phyloP scores from a whole-genome alignment of 2,113 vertebrate species.

The Prionailurus viverrinus region DNA sequence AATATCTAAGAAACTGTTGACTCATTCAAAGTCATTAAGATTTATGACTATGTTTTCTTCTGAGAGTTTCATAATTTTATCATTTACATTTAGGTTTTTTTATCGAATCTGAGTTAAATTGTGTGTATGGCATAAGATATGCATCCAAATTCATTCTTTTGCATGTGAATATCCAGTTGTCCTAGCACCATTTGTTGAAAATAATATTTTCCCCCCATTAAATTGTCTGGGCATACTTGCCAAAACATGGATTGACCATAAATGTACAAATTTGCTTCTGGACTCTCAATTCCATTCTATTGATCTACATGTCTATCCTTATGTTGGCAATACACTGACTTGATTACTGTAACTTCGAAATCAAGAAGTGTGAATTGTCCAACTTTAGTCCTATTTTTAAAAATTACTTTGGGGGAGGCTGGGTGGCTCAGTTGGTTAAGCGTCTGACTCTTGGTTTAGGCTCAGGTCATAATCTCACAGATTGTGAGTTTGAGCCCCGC shows the following conservation, averaged over 20 bases:
- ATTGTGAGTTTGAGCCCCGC: too few species aligned
- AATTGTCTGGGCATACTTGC: not conserved
- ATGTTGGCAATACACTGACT: not conserved
- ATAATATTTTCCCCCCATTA: not conserved
- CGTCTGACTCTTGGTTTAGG: too few species aligned
- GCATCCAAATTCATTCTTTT: not conserved
- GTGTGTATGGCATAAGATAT: not conserved
- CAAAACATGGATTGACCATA: not conserved
- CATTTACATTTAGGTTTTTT: not conserved
- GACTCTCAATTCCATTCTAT: not conserved
- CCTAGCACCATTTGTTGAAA: not conserved
- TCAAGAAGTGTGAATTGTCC: not conserved
- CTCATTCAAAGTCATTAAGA: not conserved
- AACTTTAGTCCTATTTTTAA: slow-evolving; percentile 26
- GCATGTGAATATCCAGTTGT: not conserved
- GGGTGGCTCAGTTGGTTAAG: too few species aligned
- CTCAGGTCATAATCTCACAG: too few species aligned
- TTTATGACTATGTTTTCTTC: not conserved
- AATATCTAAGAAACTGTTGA: not conserved
- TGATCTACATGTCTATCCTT: not conserved
- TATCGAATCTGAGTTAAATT: not conserved
- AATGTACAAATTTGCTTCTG: not conserved
- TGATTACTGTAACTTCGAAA: not conserved
- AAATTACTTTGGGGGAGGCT: not conserved
- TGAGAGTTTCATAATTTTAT: not conserved